Evolutionary conservation across 2,797 vertebrate species (phyloP), one percentile per base, ranked within the genome.

Genomic region (Macroramphosus scolopax): DNA sequence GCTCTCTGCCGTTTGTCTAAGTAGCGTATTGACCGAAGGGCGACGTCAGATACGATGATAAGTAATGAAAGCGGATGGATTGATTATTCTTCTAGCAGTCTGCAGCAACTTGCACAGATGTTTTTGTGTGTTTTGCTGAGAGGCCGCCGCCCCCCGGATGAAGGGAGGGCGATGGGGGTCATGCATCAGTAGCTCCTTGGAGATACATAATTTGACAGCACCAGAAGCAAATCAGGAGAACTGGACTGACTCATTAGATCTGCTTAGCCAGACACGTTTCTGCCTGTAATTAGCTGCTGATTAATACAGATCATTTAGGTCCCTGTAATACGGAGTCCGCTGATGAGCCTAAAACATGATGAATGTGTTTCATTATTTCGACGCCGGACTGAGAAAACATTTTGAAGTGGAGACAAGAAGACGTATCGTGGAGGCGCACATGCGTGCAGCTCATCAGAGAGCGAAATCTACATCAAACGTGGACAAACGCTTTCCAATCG

Each of bases 231-330:
- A 59, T 41, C 58, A 51, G 52, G 51, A 63, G 34, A 51, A 51
- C 53, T 33, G 50, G 26, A 51, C 51, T 26, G 46, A 56, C 66
- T 79, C 74, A 78, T 85, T 84, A 77, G 64, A 63, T 72, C 54
- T 75, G 70, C 78, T 83, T 57, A 76, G 53, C 58, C 69, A 35
- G 63, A 61, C 80, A 70, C 61, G 48, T 67, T 77, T 70, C 68
- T 67, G 39, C 35, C 57, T 49, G 53, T 74, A 84, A 84, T 84
- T 80, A 77, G 50, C 12, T 40, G 55, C 55, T 78, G 67, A 83
- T 83, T 76, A 81, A 76, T 72, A 60, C 62, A 69, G 48, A 79
- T 78, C 53, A 65, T 79, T 78, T 52, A 30, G 51, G 50, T 53
- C 35, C 59, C 49, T 48, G 58, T 73, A 37, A 65, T 69, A 42